Evolutionary conservation across 1,140 invertebrate genomes (phyloP).

Genomic region (Pseudomyrmex dendroicus): DNA sequence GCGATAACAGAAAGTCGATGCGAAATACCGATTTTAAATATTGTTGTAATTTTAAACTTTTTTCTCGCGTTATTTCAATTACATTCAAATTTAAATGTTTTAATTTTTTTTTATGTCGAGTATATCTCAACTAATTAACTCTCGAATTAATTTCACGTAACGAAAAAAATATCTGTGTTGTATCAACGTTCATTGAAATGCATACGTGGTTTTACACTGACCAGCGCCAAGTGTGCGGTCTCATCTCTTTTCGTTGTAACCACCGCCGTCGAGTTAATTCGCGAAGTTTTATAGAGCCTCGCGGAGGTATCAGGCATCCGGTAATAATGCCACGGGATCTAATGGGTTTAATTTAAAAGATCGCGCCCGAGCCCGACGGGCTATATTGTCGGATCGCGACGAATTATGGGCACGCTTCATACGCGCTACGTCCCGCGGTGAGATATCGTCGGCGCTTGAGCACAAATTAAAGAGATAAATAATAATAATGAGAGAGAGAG

Average conservation of each 20-base stretch:
- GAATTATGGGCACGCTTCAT: slow-evolving; percentile 47
- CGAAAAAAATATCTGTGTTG: neutral
- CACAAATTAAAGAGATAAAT: slow-evolving; percentile 58
- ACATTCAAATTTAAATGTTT: too few species aligned
- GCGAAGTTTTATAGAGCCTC: slow-evolving; percentile 29
- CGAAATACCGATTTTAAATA: too few species aligned
- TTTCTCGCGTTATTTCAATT: too few species aligned
- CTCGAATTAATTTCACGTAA: slow-evolving; percentile 12
- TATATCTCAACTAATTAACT: neutral
- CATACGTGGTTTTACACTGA: neutral
- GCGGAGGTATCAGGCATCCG: slow-evolving; percentile 20
- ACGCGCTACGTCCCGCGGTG: slow-evolving; percentile 35
- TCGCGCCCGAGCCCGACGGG: slow-evolving; percentile 9
- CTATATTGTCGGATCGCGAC: slow-evolving; percentile 46
- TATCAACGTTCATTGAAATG: slow-evolving; percentile 14
- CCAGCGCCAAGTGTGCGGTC: neutral
- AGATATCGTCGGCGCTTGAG: slow-evolving; percentile 45
- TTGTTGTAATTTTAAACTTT: too few species aligned
- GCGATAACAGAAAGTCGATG: too few species aligned
- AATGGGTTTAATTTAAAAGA: slow-evolving; percentile 58
- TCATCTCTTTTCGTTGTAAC: neutral
- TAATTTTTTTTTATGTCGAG: too few species aligned
- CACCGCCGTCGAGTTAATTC: slow-evolving; percentile 17
- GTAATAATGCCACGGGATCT: slow-evolving; percentile 48
- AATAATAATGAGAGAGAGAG: slow-evolving; percentile 58